These are phyloP conservation scores for Otus sunia DNA, from an alignment of 2,113 vertebrate species.

Conservation along the genomic window DNA sequence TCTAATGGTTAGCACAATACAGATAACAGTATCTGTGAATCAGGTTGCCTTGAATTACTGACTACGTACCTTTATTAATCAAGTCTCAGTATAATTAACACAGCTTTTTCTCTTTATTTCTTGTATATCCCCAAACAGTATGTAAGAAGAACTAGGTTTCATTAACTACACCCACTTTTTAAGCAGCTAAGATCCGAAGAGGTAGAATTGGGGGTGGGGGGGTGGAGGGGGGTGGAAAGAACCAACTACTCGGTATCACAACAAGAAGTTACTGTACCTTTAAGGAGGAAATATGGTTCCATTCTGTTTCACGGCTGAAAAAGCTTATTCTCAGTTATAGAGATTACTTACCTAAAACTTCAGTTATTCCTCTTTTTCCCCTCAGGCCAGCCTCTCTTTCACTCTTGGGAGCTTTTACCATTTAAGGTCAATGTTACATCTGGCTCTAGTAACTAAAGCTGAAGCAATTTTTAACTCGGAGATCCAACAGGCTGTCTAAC, in stretches of 20 bases:
- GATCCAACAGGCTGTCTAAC: conserved; percentile 60
- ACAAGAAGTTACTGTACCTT: conserved; percentile 81
- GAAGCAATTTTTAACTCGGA: conserved; percentile 70
- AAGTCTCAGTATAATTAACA: background rate
- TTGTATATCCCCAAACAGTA: background rate
- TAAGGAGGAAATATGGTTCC: conserved; percentile 68
- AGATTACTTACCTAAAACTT: conserved; percentile 85
- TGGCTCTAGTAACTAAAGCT: conserved; percentile 82
- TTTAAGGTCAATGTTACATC: conserved; percentile 99
- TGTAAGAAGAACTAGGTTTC: background rate
- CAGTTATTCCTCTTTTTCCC: conserved; percentile 81
- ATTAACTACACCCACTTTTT: background rate
- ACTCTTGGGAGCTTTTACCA: conserved; percentile 99
- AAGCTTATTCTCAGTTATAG: conserved; percentile 79
- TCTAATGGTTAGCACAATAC: background rate
- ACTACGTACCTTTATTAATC: conserved; percentile 4
- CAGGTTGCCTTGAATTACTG: background rate
- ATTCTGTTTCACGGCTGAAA: conserved; percentile 64
- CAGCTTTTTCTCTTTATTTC: conserved; percentile 5
- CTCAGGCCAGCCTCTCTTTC: conserved; percentile 89
- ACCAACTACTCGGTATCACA: conserved; percentile 4
- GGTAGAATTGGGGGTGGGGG: background rate
- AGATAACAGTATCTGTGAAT: background rate
- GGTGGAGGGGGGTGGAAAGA: background rate
- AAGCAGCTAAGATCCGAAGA: conserved; percentile 26